Conservation (phyloP, 1,140 invertebrate species). For the Procambarus virginalis region DNA sequence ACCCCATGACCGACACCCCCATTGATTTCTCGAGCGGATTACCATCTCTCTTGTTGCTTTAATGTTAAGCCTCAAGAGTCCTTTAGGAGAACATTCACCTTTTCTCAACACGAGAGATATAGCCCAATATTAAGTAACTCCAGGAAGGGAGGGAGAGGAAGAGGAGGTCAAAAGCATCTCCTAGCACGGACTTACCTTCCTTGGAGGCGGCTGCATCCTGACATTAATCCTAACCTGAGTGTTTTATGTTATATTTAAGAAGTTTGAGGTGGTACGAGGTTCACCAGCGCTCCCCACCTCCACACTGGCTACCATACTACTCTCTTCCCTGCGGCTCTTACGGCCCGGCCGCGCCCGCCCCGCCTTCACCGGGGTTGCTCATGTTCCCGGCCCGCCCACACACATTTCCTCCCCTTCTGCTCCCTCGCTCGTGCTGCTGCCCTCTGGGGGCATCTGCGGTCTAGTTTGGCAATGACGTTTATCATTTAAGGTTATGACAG, state of each 20-base stretch:
- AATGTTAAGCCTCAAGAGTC: background rate
- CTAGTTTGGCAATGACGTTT: background rate
- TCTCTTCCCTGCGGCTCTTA: conserved; percentile 15
- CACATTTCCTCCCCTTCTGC: background rate
- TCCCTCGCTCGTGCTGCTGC: background rate
- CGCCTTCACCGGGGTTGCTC: conserved; percentile 5
- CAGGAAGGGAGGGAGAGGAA: background rate
- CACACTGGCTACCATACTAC: conserved; percentile 29
- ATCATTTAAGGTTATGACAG: background rate
- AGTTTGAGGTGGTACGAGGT: conserved; percentile 5
- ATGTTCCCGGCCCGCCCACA: conserved; percentile 1
- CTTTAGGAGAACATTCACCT: background rate
- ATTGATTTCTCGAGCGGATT: too few relatives aligned
- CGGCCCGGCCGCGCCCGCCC: background rate
- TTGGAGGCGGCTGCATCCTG: conserved; percentile 28
- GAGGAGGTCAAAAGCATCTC: too few relatives aligned
- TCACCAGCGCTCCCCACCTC: conserved; percentile 27
- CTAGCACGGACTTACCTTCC: conserved; percentile 7
- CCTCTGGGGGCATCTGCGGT: background rate
- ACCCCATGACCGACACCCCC: too few relatives aligned
- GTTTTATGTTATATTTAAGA: conserved; percentile 28
- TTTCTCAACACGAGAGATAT: background rate
- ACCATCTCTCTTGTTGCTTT: background rate
- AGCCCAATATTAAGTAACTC: background rate
- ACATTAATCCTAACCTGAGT: conserved; percentile 33